These are phyloP conservation scores for Seriola dumerili DNA, from an alignment of 2,113 vertebrate species.

Conservation along the genomic window DNA sequence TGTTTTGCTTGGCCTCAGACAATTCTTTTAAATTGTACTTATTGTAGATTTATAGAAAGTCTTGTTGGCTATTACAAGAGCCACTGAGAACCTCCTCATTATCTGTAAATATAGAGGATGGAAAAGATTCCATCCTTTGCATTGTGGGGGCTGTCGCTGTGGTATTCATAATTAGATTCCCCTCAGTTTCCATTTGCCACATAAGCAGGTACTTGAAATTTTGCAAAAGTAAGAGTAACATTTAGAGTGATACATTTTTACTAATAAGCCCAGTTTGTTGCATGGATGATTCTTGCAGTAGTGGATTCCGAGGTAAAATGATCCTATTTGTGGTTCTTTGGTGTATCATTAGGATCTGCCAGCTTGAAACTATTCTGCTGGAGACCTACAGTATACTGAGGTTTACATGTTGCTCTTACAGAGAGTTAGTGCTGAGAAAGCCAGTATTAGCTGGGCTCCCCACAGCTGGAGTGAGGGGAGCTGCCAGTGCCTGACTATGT, in stretches of 20 bases:
- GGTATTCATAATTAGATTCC: slow-evolving; percentile 10
- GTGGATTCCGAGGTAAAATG: slow-evolving; percentile 31
- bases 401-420: slow-evolving; percentile 62
- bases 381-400: slow-evolving; percentile 59
- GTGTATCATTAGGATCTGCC: slow-evolving; percentile 66
- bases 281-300: slow-evolving; percentile 28
- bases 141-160: slow-evolving; percentile 10
- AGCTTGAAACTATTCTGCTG: slow-evolving; percentile 51
- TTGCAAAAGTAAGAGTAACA: background rate
- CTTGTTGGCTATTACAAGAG: slow-evolving; percentile 31
- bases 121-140: slow-evolving; percentile 30
- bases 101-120: slow-evolving; percentile 42
- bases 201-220: slow-evolving; percentile 13
- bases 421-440: slow-evolving; percentile 64
- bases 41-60: slow-evolving; percentile 36
- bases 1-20: slow-evolving; percentile 42
- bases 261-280: slow-evolving; percentile 17
- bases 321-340: slow-evolving; percentile 51
- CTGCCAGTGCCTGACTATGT: slow-evolving; percentile 55
- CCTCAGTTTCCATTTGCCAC: slow-evolving; percentile 14
- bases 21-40: slow-evolving; percentile 11
- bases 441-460: slow-evolving; percentile 58
- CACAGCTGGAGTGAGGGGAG: slow-evolving; percentile 64
- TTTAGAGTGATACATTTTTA: slow-evolving; percentile 6
- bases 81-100: slow-evolving; percentile 43